Base-by-base conservation (phyloP, 2,888 invertebrate genomes). In the Saturnia pavonia region DNA sequence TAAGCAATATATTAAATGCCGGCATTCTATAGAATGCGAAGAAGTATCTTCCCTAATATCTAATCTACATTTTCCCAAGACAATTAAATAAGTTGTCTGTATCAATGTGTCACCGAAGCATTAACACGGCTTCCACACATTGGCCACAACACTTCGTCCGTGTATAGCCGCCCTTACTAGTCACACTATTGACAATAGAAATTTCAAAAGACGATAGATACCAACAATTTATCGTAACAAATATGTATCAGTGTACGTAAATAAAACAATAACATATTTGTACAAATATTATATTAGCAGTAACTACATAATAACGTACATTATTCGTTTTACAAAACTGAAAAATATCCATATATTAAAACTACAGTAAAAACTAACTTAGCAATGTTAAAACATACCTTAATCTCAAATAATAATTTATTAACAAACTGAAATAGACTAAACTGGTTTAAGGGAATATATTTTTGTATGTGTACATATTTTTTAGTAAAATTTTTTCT, bases 361-460 rank as follows among this genome's bases (percentile, higher is more conserved):
- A 68, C 54, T 68, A 68, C 40, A 54, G n/a, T 91, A 91, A 87
- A 91, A 91, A 91, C 90, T 92, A n/a, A 93, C 86, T 86, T 91
- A 91, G 84, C 88, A 92, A 92, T 86, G 90, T 90, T 88, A 90
- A 60, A 92, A 93, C 91, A 88, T 90, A 91, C 87, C 91, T 91
- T 90, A 92, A 92, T 40, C 40, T 65, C 65, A 65, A 65, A 65
- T 65, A 65, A 65, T 65, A 65, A 65, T 65, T 65, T 65, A 65
- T 11, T 65, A 65, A 65, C 65, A 40, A 34, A 40, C 9, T 65
- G 19, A 65, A 65, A 40, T 8, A 40, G 9, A n/a, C 65, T 40
- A 40, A 19, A 65, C n/a, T n/a, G 65, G 16, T 65, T 12, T 4
- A 40, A 60, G 57, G 27, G 27, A 60, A 60, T 60, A 60, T 19